Base-by-base conservation (phyloP, 2,113 vertebrate species). In the Nerophis ophidion region DNA sequence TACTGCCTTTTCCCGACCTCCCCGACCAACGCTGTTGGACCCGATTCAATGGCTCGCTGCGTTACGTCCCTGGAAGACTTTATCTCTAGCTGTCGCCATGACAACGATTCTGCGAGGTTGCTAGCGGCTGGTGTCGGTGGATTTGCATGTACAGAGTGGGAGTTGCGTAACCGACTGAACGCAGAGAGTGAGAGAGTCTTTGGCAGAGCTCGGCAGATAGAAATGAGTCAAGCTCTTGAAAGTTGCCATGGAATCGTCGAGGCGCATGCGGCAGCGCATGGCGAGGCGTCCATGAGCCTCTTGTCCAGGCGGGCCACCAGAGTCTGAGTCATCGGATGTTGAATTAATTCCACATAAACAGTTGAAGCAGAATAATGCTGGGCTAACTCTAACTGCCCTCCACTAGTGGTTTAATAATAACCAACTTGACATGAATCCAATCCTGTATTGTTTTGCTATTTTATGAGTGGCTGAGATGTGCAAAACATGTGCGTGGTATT, bases 101-200 rank as follows among this genome's bases (percentile, higher is more conserved):
- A 56, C 76, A 48, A 84, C 77, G 17, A 69, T 66, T 75, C 56
- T 0, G 51, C 26, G 58, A 80, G 74, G 77, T 78, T 85, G 79
- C 80, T 70, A 77, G 84, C 80, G 61, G 63, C 66, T 77, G 68
- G 82, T 66, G 80, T 85, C 71, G 78, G 84, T 71, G 81, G 74
- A 81, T 86, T 85, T 88, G 85, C 84, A 85, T 87, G 76, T 75
- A 67, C 77, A 52, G 71, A 77, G 79, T 80, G 70, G 77, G 80
- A 79, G 87, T 87, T 88, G 70, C 84, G 74, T 87, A 87, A 87
- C 80, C 48, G 63, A 64, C 60, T n/a, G 26, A 26, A 26, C 26
- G 26, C 26, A 26, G 26, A 26, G 66, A 60, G 63, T 66, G 38
- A 74, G 68, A 49, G 45, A 71, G 68, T 62, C 47, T 68, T 48